A percentile compares a stretch with the other conserved stretches of the same genome.
Conservation (phyloP, 2,888 invertebrate genomes). For the Bibio marci region DNA sequence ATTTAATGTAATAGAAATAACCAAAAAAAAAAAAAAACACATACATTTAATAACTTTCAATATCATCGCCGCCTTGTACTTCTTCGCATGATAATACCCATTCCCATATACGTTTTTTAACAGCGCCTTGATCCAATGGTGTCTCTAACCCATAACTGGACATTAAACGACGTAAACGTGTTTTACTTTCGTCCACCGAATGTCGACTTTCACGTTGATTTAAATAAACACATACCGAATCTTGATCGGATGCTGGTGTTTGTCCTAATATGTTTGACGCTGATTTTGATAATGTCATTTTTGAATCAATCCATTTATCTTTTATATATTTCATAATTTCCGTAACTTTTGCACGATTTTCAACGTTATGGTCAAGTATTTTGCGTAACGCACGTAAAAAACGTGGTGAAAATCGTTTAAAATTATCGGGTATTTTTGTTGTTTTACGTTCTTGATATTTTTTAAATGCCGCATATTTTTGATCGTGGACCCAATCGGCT, state of each 20-base stretch:
- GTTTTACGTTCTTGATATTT: slow-evolving; percentile 46
- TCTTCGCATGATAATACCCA: slow-evolving; percentile 44
- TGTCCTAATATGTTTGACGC: slow-evolving; percentile 26
- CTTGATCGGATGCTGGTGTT: slow-evolving; percentile 26
- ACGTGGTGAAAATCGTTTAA: slow-evolving; percentile 47
- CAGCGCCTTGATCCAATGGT: slow-evolving; percentile 40
- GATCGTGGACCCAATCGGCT: slow-evolving; percentile 55
- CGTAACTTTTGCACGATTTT: slow-evolving; percentile 41
- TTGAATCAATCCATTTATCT: slow-evolving; percentile 39
- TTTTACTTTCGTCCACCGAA: slow-evolving; percentile 35
- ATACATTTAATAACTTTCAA: no score
- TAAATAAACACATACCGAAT: slow-evolving; percentile 34
- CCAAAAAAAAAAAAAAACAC: no score
- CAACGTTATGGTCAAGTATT: slow-evolving; percentile 48
- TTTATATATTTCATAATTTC: slow-evolving; percentile 42
- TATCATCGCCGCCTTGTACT: no score
- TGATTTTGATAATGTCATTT: slow-evolving; percentile 33
- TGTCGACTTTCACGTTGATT: slow-evolving; percentile 33
- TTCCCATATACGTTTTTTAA: slow-evolving; percentile 44
- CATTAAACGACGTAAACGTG: slow-evolving; percentile 34
- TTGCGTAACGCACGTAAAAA: slow-evolving; percentile 51
- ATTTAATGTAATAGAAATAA: no score
- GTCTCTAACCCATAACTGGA: slow-evolving; percentile 45
- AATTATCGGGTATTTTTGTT: slow-evolving; percentile 38
- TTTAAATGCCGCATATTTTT: slow-evolving; percentile 44